Evolutionary conservation across 30 jellyfish, hydroid and myxozoan genomes (phyloP), one percentile per base, ranked within the genome.

Genomic region (Chironex yamaguchii): DNA sequence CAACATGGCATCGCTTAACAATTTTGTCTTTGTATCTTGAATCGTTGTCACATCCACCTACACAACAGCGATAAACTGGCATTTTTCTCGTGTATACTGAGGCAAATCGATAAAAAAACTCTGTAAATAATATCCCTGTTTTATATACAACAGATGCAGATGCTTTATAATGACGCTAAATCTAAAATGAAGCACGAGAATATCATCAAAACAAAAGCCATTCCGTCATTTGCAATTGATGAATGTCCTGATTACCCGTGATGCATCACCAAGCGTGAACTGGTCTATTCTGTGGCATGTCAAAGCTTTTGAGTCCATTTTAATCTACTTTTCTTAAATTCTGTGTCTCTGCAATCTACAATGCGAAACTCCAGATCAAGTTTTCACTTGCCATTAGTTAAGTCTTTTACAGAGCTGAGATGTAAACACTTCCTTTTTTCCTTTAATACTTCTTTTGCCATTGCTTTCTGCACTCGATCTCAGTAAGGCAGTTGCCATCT

Each of bases 41-140:
- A 68, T 79, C 90, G 48, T 79, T 79, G 85, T 79, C 85, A 36
- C 90, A 79, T 1, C 84, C 90, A 6, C 85, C 90, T 4, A 52
- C 90, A 79, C 90, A 79, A 36, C 90, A 75, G 22, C 86, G 23
- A 63, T 79, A 54, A 34, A 3, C 58, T 2, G 71, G 90, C 84
- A 79, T 62, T 42, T 9, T 17, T 42, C 58, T 42, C 13, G 13
- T 42, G n/a, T n/a, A n/a, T n/a, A n/a, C n/a, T n/a, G n/a, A n/a
- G n/a, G n/a, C n/a, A n/a, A n/a, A n/a, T n/a, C n/a, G n/a, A n/a
- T n/a, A n/a, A n/a, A n/a, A 42, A 42, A 42, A 9, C 58, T 17
- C 58, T 17, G 9, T 42, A 42, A 42, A 42, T 42, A 6, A 42
- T 42, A 17, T 42, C 58, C 17, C 58, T 6, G 9, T n/a, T n/a